A percentile compares a stretch with the other conserved stretches of the same genome.
Conservation (phyloP, 2,113 vertebrate genomes). For the Panthera leo region DNA sequence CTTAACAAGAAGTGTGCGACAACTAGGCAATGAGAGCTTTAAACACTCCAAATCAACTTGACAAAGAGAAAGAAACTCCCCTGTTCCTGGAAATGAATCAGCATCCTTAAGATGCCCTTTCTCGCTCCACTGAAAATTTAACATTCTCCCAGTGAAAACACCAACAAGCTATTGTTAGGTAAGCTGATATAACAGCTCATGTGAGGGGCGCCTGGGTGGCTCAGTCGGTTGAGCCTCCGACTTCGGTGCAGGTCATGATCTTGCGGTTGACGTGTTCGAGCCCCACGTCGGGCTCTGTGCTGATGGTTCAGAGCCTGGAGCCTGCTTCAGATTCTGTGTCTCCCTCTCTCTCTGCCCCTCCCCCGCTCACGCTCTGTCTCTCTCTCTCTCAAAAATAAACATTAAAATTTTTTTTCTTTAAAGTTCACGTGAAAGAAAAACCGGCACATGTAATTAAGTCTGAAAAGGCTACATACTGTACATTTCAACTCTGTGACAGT, state of each 20-base stretch:
- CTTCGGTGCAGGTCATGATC: too few relatives aligned
- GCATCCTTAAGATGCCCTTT: background rate
- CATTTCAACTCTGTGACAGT: background rate
- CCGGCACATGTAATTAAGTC: background rate
- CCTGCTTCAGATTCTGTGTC: too few relatives aligned
- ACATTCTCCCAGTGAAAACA: background rate
- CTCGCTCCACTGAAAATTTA: background rate
- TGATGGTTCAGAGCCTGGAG: too few relatives aligned
- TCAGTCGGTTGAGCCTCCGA: too few relatives aligned
- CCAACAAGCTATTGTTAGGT: background rate
- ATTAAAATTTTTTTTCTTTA: too few relatives aligned
- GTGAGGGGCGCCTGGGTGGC: too few relatives aligned
- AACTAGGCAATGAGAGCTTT: background rate
- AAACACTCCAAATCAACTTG: background rate
- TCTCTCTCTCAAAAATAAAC: too few relatives aligned
- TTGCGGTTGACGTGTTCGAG: too few relatives aligned
- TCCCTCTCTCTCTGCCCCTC: too few relatives aligned
- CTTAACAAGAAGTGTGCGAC: background rate
- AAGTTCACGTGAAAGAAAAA: background rate
- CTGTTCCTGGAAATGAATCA: background rate
- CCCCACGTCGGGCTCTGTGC: fast-evolving
- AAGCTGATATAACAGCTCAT: background rate
- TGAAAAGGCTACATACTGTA: background rate
- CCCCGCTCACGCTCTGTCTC: too few relatives aligned
- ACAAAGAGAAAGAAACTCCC: background rate